Evolutionary conservation across 1,140 invertebrate genomes (phyloP).

Genomic region (Psix sp.): DNA sequence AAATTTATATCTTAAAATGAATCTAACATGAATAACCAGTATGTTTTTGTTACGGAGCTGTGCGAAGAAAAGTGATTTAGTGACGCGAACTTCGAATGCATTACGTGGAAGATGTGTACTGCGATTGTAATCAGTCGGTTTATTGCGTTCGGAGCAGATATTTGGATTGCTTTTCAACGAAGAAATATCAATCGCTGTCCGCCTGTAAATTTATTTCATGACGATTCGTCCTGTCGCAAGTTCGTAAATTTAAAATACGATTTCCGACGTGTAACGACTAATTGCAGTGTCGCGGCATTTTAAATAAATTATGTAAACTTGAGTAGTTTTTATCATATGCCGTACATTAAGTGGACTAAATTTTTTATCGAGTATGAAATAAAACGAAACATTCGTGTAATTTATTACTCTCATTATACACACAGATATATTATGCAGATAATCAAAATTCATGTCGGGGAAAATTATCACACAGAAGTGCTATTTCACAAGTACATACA

Average conservation of each 20-base stretch:
- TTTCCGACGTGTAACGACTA: neutral
- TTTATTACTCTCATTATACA: neutral
- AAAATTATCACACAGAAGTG: constrained; percentile 1
- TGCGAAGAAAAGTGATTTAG: constrained; percentile 2
- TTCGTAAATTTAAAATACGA: neutral
- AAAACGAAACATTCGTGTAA: neutral
- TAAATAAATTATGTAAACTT: neutral
- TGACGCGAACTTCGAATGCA: neutral
- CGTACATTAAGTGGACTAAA: neutral
- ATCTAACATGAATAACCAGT: constrained; percentile 4
- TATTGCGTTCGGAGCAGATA: neutral
- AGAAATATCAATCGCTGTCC: neutral
- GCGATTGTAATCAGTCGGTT: neutral
- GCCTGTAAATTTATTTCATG: neutral
- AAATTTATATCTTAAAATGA: too few species aligned
- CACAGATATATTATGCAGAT: neutral
- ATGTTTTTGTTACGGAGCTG: neutral
- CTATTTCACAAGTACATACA: neutral
- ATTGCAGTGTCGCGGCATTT: neutral
- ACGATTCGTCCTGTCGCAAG: neutral
- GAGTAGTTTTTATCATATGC: neutral
- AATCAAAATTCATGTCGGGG: neutral
- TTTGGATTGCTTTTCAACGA: neutral
- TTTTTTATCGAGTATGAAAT: constrained; percentile 3
- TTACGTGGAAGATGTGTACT: neutral